Base-by-base conservation (phyloP, 30 jellyfish, hydroid and myxozoan genomes). In the Aurelia sp. region DNA sequence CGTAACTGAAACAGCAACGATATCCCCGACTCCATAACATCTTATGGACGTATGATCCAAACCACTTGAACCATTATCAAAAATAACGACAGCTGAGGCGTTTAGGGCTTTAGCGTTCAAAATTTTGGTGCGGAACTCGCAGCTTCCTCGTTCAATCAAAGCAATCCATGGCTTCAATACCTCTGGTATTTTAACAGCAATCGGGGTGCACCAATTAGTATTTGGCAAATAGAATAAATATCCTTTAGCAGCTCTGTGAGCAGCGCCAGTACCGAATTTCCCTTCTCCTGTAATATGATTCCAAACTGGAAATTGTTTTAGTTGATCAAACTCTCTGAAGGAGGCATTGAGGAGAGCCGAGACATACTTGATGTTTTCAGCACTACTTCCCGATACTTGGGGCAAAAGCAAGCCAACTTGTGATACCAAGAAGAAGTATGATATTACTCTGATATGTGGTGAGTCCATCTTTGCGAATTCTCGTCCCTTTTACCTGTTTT, bases 41-140 rank as follows among this genome's bases (percentile, higher is more conserved):
- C 13, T 59, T 88, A 84, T 60, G 7, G 76, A 41, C 57, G 63
- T 20, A 3, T 75, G 57, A 6, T 19, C 82, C 55, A 15, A 4
- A 17, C 53, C 41, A 38, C 62, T 58, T 13, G 93, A 84, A 50
- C 24, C 83, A 57, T 84, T 83, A 74, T 88, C 76, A 85, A 58
- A 88, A 55, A 94, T 73, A 10, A 94, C 70, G 52, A 88, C 98
- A 72, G 97, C 98, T 38, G 98, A 82, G 69, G 97, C 98, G 72
- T 94, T 94, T 22, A 35, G 53, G 74, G 59, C 70, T 78, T 76
- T 80, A 11, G 98, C 98, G 65, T 74, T 44, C 76, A 67, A 41
- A 8, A 94, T 88, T 67, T 94, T 89, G 9, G n/a, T 65, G 13
- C 16, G 80, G 92, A 81, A 83, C 22, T 81, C 31, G 71, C 96